Percentiles rank a stretch among this genome's conserved stretches.
These are phyloP conservation scores for Catalaphyllia jardinei DNA, from an alignment of 64 coral and sea anemone genomes.

Conservation along the genomic window DNA sequence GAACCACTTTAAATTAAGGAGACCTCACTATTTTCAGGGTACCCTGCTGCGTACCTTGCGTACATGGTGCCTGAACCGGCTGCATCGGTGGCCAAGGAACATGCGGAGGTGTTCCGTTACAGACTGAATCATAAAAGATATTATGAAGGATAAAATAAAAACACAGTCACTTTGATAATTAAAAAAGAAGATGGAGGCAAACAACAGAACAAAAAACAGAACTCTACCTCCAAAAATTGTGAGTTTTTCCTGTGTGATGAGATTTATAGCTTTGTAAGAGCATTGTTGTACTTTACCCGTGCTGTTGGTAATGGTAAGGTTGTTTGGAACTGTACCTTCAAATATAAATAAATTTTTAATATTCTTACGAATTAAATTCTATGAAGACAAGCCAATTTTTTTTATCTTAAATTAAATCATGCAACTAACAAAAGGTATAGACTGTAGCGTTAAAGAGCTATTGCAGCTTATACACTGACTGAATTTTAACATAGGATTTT, in stretches of 20 bases:
- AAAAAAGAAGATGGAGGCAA: neutral
- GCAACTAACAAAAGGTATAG: no score
- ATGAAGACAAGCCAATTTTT: no score
- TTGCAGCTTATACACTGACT: no score
- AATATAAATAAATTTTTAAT: neutral
- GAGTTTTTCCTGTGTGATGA: neutral
- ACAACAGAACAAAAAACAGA: neutral
- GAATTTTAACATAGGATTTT: no score
- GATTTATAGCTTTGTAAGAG: neutral
- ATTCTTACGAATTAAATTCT: no score
- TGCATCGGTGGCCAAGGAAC: slow-evolving; percentile 24
- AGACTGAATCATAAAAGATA: neutral
- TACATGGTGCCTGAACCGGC: neutral
- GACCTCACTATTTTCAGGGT: no score
- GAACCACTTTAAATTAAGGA: neutral
- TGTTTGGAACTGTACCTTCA: neutral
- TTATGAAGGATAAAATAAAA: neutral
- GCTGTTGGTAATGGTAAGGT: neutral
- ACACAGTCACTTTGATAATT: neutral
- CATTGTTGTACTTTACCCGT: neutral
- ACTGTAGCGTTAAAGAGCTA: no score
- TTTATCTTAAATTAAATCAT: no score
- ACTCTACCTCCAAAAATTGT: neutral
- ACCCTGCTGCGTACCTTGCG: neutral
- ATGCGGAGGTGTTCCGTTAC: slow-evolving; percentile 14